Evolutionary conservation across 1,140 invertebrate species (phyloP), one percentile per base, ranked within the genome.

Genomic region (Drosophila kohkoa): DNA sequence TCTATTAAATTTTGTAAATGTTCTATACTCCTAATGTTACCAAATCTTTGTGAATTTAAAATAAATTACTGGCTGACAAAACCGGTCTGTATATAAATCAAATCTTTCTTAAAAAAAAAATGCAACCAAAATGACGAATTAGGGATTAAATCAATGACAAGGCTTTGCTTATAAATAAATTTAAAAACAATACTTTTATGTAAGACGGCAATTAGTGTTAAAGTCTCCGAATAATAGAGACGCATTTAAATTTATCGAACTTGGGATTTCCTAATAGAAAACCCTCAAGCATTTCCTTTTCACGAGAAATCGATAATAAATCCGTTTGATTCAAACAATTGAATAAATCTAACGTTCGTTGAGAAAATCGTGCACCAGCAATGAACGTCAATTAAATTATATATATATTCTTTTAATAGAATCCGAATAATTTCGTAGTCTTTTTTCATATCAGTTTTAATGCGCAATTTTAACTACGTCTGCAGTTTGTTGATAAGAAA

Each of bases 221-320:
- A 43, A n/a, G 41, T 3, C n/a, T 43, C 41, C 51, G n/a, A 54
- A 13, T 15, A 30, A 54, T 10, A 7, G 35, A 32, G n/a, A 6
- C 13, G 11, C 11, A 52, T 52, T 52, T 35, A 35, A 35, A 54
- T 28, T 48, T 32, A 43, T 28, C 20, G 57, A 25, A 30, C 10
- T 59, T 46, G 16, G 57, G n/a, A 59, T 32, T 60, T 60, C 13
- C 58, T 28, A 32, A 1, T 30, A 48, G 15, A 30, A 28, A 28
- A 16, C 3, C 3, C 10, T 10, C 7, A 28, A 54, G 66, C 55
- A 75, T 83, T 88, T 83, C 82, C 82, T 80, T 87, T 62, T 83
- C 54, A 30, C 7, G 70, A 48, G 66, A 87, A 87, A 41, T 38
- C 16, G 28, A 35, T 58, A 41, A 48, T 48, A 11, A 63, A 48